Conservation (phyloP, 2,797 vertebrate genomes). For the Florisuga fusca region DNA sequence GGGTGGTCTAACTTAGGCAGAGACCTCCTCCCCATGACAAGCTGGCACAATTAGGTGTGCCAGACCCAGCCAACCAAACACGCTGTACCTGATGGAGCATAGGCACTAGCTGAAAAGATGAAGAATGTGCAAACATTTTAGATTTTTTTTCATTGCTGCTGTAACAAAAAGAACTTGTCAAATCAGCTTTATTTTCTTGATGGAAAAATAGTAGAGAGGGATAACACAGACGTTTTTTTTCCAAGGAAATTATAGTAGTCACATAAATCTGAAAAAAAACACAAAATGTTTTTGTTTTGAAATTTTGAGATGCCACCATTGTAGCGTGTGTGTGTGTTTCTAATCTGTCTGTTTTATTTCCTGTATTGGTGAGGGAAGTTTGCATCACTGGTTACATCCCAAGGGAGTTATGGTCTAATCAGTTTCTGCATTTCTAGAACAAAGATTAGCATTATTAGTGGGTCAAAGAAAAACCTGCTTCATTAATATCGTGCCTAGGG, state of each 20-base stretch:
- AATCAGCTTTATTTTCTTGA: neutral
- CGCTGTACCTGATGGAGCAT: neutral
- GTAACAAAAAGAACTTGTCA: neutral
- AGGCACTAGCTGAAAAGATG: neutral
- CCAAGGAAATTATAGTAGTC: neutral
- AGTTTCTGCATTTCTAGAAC: neutral
- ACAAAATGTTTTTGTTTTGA: neutral
- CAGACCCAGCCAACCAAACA: neutral
- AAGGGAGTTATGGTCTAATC: neutral
- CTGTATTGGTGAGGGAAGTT: neutral
- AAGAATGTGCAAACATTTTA: neutral
- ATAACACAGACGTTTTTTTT: neutral
- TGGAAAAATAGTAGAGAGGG: neutral
- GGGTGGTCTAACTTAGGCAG: neutral
- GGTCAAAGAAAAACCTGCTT: neutral
- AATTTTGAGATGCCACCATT: neutral
- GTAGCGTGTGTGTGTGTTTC: neutral
- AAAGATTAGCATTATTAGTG: neutral
- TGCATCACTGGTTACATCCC: neutral
- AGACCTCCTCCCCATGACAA: neutral
- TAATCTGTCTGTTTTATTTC: neutral
- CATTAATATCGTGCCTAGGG: neutral
- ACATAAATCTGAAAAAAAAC: neutral
- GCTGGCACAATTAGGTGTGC: neutral
- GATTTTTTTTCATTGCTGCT: neutral